Percentiles rank a stretch among this genome's conserved stretches.
These are phyloP conservation scores for Lottia gigantea DNA, from an alignment of 2,888 invertebrate genomes.

Conservation along the genomic window DNA sequence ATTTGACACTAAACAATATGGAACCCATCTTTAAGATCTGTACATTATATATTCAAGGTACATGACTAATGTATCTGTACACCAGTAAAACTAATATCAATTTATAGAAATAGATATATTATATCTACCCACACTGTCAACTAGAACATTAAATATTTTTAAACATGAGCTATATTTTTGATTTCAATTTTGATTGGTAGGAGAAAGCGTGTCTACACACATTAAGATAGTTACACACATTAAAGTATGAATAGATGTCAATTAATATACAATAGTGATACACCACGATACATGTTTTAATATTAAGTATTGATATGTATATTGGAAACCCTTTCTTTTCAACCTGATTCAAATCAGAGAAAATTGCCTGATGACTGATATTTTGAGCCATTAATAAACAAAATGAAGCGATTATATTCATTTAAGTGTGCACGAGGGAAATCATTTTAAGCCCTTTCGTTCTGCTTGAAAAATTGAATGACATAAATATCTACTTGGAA, in stretches of 20 bases:
- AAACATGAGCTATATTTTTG: too few relatives aligned
- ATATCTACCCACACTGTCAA: too few relatives aligned
- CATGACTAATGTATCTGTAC: too few relatives aligned
- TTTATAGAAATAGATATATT: too few relatives aligned
- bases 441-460: constrained; percentile 11
- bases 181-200: too few relatives aligned
- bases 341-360: neutral
- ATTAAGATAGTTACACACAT: neutral
- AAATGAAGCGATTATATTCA: neutral
- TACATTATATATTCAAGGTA: too few relatives aligned
- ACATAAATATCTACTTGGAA: constrained; percentile 9
- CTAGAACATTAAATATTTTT: too few relatives aligned
- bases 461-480: neutral
- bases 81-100: too few relatives aligned
- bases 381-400: neutral
- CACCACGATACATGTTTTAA: neutral
- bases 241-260: constrained; percentile 1
- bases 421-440: neutral
- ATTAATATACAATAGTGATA: constrained; percentile 1
- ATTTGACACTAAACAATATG: too few relatives aligned
- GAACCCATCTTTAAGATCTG: too few relatives aligned
- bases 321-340: neutral
- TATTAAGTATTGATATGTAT: neutral
- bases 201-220: too few relatives aligned
- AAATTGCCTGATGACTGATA: neutral